Percentiles rank a stretch among this genome's conserved stretches.
These are phyloP conservation scores for Balearica regulorum DNA, from an alignment of 2,797 vertebrate species.

Conservation along the genomic window DNA sequence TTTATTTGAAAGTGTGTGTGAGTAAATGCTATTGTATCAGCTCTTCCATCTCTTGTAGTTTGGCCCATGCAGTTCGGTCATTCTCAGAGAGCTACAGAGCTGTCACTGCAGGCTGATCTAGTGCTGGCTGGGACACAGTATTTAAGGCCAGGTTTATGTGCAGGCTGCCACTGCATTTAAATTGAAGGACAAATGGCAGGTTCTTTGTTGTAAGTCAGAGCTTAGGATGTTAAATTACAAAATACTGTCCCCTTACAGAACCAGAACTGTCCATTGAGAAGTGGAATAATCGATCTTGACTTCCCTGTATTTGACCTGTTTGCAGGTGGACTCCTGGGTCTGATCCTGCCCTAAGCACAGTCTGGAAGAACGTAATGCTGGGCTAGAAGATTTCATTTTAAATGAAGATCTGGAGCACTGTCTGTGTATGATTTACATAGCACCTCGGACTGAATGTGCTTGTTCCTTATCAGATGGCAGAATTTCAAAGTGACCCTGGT, in stretches of 20 bases:
- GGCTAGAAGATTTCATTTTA: neutral
- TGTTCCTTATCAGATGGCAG: conserved; percentile 28
- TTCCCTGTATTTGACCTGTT: neutral
- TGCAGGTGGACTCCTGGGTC: neutral
- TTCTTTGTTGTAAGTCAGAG: neutral
- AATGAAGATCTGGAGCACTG: neutral
- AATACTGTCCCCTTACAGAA: neutral
- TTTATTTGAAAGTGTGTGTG: neutral
- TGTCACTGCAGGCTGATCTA: neutral
- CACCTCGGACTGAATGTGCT: neutral
- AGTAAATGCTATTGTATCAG: neutral
- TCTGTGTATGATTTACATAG: neutral
- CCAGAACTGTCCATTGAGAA: neutral
- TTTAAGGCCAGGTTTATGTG: neutral
- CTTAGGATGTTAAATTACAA: neutral
- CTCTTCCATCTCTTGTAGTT: neutral
- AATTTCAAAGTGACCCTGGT: neutral
- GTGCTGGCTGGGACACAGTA: neutral
- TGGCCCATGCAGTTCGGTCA: neutral
- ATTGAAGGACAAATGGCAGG: neutral
- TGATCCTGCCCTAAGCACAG: neutral
- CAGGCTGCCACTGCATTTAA: neutral
- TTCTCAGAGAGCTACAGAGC: neutral
- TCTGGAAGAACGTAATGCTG: neutral
- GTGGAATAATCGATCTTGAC: neutral